A percentile compares a stretch with the other conserved stretches of the same genome.
Evolutionary conservation across 2,888 invertebrate genomes (phyloP).

Genomic region (Thyatira batis): DNA sequence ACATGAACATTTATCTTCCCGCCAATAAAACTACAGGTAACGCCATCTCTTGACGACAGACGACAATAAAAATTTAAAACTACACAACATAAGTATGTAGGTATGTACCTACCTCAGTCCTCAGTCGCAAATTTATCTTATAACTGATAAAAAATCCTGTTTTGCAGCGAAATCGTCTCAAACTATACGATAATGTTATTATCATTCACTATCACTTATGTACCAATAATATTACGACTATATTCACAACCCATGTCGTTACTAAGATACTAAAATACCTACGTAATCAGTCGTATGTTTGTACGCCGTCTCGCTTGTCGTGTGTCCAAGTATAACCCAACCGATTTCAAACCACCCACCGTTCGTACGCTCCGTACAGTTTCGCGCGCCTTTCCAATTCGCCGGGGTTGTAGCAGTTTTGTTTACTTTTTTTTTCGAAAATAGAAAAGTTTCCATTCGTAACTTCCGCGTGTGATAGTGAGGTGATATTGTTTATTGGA

Average conservation of each 20-base stretch:
- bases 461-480: not conserved
- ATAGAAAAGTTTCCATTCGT: not conserved
- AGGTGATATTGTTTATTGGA: slow-evolving; percentile 2
- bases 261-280: slow-evolving; percentile 1
- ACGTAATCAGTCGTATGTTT: slow-evolving; percentile 11
- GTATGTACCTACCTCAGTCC: no score
- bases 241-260: slow-evolving; percentile 7
- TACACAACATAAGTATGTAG: not conserved
- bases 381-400: slow-evolving; percentile 12
- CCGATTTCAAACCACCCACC: slow-evolving; percentile 1
- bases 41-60: no score
- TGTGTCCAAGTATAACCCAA: slow-evolving; percentile 8
- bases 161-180: slow-evolving; percentile 9
- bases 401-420: slow-evolving; percentile 2
- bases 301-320: slow-evolving; percentile 9
- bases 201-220: slow-evolving; percentile 20
- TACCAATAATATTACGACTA: slow-evolving; percentile 9
- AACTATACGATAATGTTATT: slow-evolving; percentile 13
- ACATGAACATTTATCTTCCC: no score
- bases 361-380: not conserved
- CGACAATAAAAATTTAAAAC: no score
- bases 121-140: not conserved
- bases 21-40: no score
- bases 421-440: slow-evolving; percentile 9
- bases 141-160: slow-evolving; percentile 10